These are phyloP conservation scores for Paramacrobiotus metropolitanus DNA, from an alignment of 1,140 invertebrate genomes.

Conservation along the genomic window DNA sequence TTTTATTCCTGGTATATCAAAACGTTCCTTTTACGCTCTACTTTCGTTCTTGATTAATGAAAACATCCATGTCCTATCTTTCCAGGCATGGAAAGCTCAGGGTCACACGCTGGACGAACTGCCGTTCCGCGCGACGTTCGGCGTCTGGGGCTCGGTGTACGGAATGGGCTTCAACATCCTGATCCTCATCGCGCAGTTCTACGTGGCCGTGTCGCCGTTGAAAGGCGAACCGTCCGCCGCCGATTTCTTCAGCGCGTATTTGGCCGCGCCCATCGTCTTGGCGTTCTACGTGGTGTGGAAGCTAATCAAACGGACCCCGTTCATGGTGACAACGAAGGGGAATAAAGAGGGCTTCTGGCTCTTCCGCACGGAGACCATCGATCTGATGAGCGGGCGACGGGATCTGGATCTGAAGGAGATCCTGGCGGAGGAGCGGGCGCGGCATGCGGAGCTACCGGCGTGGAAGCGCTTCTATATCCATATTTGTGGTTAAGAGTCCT, in stretches of 20 bases:
- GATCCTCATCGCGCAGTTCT: conserved; percentile 1
- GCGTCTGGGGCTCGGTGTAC: neutral
- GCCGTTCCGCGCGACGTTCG: neutral
- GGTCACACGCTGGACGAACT: neutral
- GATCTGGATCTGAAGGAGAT: neutral
- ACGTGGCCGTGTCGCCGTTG: neutral
- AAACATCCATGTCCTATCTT: too few relatives aligned
- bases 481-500: neutral
- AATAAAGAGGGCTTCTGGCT: neutral
- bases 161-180: neutral
- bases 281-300: neutral
- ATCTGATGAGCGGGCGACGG: neutral
- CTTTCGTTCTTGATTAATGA: too few relatives aligned
- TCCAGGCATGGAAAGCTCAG: neutral
- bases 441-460: neutral
- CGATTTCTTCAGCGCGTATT: neutral
- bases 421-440: neutral
- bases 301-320: neutral
- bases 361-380: neutral
- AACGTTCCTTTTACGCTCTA: too few relatives aligned
- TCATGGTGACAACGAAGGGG: neutral
- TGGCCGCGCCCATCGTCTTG: neutral
- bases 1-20: too few relatives aligned
- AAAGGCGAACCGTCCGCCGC: neutral
- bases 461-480: neutral